Evolutionary conservation across 2,113 vertebrate genomes (phyloP), one percentile per base, ranked within the genome.

Genomic region (Heterochromis multidens): DNA sequence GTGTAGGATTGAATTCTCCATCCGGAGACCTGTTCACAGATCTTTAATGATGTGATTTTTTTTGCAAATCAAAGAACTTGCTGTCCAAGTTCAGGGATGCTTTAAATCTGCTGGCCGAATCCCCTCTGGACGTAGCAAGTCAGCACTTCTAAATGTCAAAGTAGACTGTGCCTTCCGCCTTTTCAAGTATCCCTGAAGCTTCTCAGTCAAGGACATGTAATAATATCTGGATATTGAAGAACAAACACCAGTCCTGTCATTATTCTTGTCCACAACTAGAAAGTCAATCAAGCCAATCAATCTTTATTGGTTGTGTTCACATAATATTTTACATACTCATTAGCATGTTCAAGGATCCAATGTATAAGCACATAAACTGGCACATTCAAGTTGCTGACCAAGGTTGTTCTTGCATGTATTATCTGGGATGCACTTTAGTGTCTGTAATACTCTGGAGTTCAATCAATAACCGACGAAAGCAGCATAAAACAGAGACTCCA

Each of bases 81-180:
- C 58, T 2, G 70, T 86, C 29, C 70, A 74, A 85, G 43, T 90
- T 84, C 12, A 67, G 81, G 82, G 77, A 80, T 9, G 40, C 87
- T 79, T 87, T 43, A 31, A 61, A 82, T 84, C 67, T 79, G 17
- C 17, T 12, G 86, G 29, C 76, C 31, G 2, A 77, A 86, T 92
- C 59, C 84, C 82, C 58, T 80, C 74, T 65, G 67, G 59, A 81
- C 67, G 58, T 59, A 61, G 7, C 49, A 88, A 84, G 89, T 89
- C 85, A 87, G 79, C 81, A 84, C 37, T 90, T 91, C 79, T 88
- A 74, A 89, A 92, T 86, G 67, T 88, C 91, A 86, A 67, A 83
- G 52, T 25, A 76, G 72, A 88, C 29, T 14, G 78, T 27, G 77
- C 40, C 57, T 81, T 54, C 40, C 23, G 81, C 82, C 85, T 80